Conservation (phyloP, 1,140 invertebrate genomes). For the Archivesica marissinica region DNA sequence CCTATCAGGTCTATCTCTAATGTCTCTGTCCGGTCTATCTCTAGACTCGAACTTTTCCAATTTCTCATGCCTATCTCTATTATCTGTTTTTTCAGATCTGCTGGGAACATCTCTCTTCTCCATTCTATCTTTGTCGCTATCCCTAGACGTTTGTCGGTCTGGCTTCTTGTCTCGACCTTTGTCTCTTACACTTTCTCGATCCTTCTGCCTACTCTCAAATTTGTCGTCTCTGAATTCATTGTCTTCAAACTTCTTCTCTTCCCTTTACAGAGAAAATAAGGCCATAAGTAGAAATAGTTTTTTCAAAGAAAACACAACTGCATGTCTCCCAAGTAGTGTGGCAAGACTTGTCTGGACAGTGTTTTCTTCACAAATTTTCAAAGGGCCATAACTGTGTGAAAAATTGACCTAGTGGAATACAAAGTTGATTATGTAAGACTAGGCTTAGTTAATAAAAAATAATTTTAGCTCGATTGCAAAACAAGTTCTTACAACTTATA, state of each 20-base stretch:
- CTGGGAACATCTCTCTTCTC: constrained; percentile 35
- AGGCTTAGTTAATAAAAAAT: too few relatives aligned
- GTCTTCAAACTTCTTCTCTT: constrained; percentile 30
- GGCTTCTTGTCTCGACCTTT: constrained; percentile 59
- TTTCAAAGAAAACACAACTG: too few relatives aligned
- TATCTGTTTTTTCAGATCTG: constrained; percentile 50
- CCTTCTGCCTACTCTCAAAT: neutral
- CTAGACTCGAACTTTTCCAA: constrained; percentile 64
- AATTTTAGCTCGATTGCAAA: too few relatives aligned
- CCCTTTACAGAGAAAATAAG: too few relatives aligned
- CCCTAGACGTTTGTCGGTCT: constrained; percentile 62
- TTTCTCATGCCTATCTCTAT: constrained; percentile 18
- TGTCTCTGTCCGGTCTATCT: constrained; percentile 22
- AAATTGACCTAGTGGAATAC: too few relatives aligned
- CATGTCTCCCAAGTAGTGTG: too few relatives aligned
- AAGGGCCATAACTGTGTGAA: too few relatives aligned
- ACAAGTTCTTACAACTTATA: too few relatives aligned
- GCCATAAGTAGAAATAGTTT: too few relatives aligned
- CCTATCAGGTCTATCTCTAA: constrained; percentile 61
- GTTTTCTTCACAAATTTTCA: too few relatives aligned
- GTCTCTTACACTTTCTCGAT: constrained; percentile 45
- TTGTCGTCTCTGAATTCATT: constrained; percentile 67
- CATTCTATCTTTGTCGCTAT: constrained; percentile 43
- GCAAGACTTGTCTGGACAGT: too few relatives aligned
- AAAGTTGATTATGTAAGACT: too few relatives aligned